Conservation (phyloP, 2,888 invertebrate genomes). For the Caenorhabditis virilis region DNA sequence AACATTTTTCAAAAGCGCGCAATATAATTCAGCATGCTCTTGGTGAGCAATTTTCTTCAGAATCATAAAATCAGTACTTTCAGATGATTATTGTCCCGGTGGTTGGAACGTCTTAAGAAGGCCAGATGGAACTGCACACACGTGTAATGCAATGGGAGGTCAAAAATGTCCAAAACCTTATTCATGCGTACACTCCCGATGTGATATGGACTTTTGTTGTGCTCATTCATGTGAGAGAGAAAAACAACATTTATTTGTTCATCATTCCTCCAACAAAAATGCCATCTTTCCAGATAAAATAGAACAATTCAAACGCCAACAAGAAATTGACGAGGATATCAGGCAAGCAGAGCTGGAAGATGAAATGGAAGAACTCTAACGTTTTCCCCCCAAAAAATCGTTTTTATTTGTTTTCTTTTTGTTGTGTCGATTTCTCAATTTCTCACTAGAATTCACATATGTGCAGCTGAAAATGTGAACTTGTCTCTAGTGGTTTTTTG, state of each 20-base stretch:
- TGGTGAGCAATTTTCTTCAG: too few species aligned
- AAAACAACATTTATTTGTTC: background rate
- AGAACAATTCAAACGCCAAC: slow-evolving; percentile 25
- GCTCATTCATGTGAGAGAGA: slow-evolving; percentile 50
- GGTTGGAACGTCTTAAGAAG: slow-evolving; percentile 56
- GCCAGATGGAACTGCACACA: slow-evolving; percentile 52
- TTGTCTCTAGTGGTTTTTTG: too few species aligned
- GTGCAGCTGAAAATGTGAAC: too few species aligned
- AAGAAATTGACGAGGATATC: slow-evolving; percentile 37
- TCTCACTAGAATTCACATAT: too few species aligned
- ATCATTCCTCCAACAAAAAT: background rate
- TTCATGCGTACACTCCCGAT: slow-evolving; percentile 59
- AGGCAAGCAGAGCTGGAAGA: slow-evolving; percentile 31
- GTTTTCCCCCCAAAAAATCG: too few species aligned
- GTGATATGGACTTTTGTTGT: slow-evolving; percentile 62
- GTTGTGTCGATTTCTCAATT: too few species aligned
- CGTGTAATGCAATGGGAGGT: slow-evolving; percentile 54
- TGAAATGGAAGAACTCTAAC: slow-evolving; percentile 19
- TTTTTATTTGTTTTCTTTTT: too few species aligned
- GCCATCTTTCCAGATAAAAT: slow-evolving; percentile 19
- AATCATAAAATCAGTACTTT: too few species aligned
- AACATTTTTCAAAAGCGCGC: too few species aligned
- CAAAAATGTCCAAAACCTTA: slow-evolving; percentile 60
- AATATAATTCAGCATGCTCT: too few species aligned
- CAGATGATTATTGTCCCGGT: slow-evolving; percentile 60